Evolutionary conservation across 2,797 vertebrate species (phyloP).

Genomic region (Huso huso): DNA sequence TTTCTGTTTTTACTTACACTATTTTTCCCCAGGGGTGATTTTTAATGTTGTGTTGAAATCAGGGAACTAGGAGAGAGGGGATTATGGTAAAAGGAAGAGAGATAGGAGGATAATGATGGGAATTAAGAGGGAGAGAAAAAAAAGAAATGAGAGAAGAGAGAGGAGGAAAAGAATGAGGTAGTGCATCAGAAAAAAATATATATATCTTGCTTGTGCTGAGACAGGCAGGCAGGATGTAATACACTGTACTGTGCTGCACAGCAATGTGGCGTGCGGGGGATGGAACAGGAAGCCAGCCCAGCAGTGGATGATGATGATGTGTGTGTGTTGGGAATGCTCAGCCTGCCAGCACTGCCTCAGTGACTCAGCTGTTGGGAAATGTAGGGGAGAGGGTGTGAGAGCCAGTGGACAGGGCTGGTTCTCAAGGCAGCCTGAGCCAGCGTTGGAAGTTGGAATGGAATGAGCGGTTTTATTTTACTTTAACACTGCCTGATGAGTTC

Average conservation of each 20-base stretch:
- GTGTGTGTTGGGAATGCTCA: slow-evolving; percentile 3
- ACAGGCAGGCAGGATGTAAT: not conserved
- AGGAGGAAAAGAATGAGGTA: not conserved
- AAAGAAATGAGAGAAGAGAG: not conserved
- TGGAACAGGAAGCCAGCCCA: slow-evolving; percentile 7
- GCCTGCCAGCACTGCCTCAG: slow-evolving; percentile 31
- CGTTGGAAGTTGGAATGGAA: not conserved
- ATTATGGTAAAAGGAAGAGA: not conserved
- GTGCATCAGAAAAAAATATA: not conserved
- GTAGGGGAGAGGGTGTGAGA: slow-evolving; percentile 24
- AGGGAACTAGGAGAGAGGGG: not conserved
- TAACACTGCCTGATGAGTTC: slow-evolving; percentile 34
- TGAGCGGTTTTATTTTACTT: not conserved
- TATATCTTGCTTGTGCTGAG: not conserved
- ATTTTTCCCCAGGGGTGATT: no score
- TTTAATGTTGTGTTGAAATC: not conserved
- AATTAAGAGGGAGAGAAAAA: not conserved
- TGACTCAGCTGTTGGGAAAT: slow-evolving; percentile 45
- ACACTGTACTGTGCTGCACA: not conserved
- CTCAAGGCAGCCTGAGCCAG: slow-evolving; percentile 22
- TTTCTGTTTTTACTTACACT: no score
- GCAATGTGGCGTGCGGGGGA: slow-evolving; percentile 1
- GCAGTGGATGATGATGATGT: slow-evolving; percentile 16
- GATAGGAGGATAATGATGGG: not conserved
- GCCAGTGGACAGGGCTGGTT: slow-evolving; percentile 21